phyloP scores from a whole-genome alignment of 2,888 invertebrate genomes.

The Drosophila mimica region DNA sequence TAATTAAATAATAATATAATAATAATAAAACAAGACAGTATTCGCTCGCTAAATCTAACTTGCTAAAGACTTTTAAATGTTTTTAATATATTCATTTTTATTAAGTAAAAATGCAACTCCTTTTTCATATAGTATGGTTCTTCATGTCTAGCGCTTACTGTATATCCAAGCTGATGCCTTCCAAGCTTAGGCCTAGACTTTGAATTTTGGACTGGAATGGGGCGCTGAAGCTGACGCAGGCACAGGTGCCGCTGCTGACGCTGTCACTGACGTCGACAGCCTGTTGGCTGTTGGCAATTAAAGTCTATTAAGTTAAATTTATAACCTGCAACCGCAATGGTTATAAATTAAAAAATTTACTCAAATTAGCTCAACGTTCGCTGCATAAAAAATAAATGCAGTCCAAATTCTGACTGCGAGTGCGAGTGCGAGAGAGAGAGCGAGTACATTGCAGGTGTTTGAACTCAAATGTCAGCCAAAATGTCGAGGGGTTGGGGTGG shows the following conservation, averaged over 20 bases:
- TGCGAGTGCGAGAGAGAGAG: constrained; percentile 13
- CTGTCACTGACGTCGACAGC: not conserved
- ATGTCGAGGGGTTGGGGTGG: constrained; percentile 17
- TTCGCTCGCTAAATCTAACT: not conserved
- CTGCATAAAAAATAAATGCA: constrained; percentile 54
- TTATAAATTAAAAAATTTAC: constrained; percentile 74
- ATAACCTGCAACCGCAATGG: constrained; percentile 57
- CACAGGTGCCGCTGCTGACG: constrained; percentile 32
- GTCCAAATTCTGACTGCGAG: constrained; percentile 38
- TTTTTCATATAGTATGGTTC: not conserved
- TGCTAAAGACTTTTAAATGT: not conserved
- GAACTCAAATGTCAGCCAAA: constrained; percentile 78
- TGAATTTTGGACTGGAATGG: constrained; percentile 23
- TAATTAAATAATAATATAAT: not conserved
- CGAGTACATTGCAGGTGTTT: constrained; percentile 79
- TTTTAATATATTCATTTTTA: not conserved
- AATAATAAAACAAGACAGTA: not conserved
- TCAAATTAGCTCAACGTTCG: constrained; percentile 68
- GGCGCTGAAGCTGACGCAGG: not conserved
- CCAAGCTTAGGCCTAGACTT: constrained; percentile 41
- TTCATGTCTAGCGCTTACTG: not conserved
- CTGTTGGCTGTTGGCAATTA: constrained; percentile 53
- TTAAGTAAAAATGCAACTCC: not conserved
- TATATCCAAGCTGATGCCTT: not conserved
- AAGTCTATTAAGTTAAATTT: constrained; percentile 74